These are phyloP conservation scores for Micromussa lordhowensis DNA, from an alignment of 92 coral and sea anemone genomes.

Conservation along the genomic window DNA sequence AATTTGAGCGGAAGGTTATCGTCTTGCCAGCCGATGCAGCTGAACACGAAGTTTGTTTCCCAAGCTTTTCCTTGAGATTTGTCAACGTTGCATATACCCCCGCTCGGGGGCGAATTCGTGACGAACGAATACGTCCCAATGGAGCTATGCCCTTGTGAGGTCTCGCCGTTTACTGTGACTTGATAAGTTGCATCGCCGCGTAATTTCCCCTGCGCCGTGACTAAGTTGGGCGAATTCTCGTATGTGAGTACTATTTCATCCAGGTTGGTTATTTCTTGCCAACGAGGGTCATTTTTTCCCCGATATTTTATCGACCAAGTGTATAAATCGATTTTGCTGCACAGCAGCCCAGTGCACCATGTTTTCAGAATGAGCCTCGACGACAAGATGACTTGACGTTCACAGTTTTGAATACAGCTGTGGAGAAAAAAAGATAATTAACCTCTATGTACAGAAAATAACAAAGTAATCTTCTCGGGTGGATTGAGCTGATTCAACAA, in stretches of 20 bases:
- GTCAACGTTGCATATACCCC: constrained; percentile 76
- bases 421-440: not conserved
- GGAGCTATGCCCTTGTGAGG: constrained; percentile 62
- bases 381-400: constrained; percentile 65
- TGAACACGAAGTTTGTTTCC: constrained; percentile 72
- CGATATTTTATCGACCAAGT: constrained; percentile 61
- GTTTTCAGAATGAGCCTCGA: constrained; percentile 72
- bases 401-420: constrained; percentile 82
- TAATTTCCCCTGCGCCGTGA: constrained; percentile 65
- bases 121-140: constrained; percentile 59
- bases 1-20: constrained; percentile 76
- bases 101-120: constrained; percentile 78
- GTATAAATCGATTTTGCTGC: constrained; percentile 57
- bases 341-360: constrained; percentile 70
- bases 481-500: not conserved
- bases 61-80: constrained; percentile 71
- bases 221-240: constrained; percentile 79
- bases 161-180: constrained; percentile 57
- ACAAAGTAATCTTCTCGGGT: too few species aligned
- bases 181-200: constrained; percentile 77
- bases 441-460: not conserved
- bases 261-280: constrained; percentile 61
- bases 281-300: constrained; percentile 19
- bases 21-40: constrained; percentile 82
- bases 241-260: constrained; percentile 73